Evolutionary conservation across 2,888 invertebrate species (phyloP), one percentile per base, ranked within the genome.

Genomic region (Helobdella robusta): DNA sequence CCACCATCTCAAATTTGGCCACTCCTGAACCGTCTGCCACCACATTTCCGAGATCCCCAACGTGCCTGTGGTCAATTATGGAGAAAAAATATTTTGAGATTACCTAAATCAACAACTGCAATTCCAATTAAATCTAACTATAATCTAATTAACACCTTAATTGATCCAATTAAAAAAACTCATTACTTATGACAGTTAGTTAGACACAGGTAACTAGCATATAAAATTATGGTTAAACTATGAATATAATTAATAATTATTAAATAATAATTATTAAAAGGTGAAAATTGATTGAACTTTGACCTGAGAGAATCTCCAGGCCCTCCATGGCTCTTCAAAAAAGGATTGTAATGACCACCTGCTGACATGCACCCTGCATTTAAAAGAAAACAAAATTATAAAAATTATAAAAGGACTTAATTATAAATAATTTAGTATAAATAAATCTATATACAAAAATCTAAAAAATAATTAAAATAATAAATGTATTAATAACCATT

Each of bases 301-400:
- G 64, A 76, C 78, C 79, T 76, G 3, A 83, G 81, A 50, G 71
- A 72, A 67, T 88, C 85, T 30, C 79, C 80, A 0, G 93, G 94
- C 0, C 84, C 88, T 18, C 91, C 95, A 75, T 95, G 95, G 0
- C 87, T 87, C 72, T 85, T 85, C 59, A 70, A 70, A 59, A 79
- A 72, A 0, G 94, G 94, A 81, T 95, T 95, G 82, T 89, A 95
- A 81, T 95, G 95, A 0, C 89, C 83, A 0, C 94, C 95, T 40
- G 94, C 91, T 46, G 91, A 91, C n/a, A 87, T 89, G 80, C 95
- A 95, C 0, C 82, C 82, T 81, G 69, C 11, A 70, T 63, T n/a
- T 11, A 52, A 1, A 30, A 35, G 25, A 35, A 18, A 8, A 35
- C 15, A 40, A 40, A 40, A 40, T 40, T 11, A 40, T 11, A 40